These are phyloP conservation scores for Ambastaia sidthimunki DNA, from an alignment of 2,797 vertebrate genomes.

Conservation along the genomic window DNA sequence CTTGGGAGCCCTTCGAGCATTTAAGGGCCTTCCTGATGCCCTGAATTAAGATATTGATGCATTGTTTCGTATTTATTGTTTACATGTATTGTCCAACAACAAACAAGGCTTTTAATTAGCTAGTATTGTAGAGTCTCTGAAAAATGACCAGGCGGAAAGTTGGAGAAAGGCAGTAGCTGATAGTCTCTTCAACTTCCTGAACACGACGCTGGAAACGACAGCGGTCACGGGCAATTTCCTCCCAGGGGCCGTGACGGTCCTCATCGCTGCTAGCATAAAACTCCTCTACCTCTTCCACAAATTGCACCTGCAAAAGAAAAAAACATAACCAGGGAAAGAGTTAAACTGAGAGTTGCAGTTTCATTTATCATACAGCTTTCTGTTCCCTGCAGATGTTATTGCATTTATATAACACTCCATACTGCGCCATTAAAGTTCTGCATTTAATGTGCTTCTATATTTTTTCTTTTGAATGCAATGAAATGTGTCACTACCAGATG, in stretches of 20 bases:
- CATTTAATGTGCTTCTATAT: not conserved
- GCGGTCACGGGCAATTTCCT: constrained; percentile 89
- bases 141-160: constrained; percentile 78
- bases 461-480: not conserved
- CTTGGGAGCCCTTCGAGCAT: constrained; percentile 55
- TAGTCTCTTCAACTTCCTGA: constrained; percentile 87
- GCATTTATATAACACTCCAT: not conserved
- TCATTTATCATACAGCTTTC: not conserved
- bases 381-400: not conserved
- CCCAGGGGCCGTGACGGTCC: constrained; percentile 91
- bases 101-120: constrained; percentile 51
- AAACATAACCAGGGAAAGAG: not conserved
- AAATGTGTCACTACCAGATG: not conserved
- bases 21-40: constrained; percentile 34
- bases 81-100: constrained; percentile 45
- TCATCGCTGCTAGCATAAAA: constrained; percentile 87
- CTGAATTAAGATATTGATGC: constrained; percentile 53
- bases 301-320: constrained; percentile 82
- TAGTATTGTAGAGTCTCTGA: constrained; percentile 71
- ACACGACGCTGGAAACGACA: constrained; percentile 89
- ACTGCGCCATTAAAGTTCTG: not conserved
- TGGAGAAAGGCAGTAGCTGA: constrained; percentile 84
- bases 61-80: constrained; percentile 30
- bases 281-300: constrained; percentile 89
- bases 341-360: not conserved